phyloP scores from a whole-genome alignment of 2,797 vertebrate species.

The Eulemur albifrons region DNA sequence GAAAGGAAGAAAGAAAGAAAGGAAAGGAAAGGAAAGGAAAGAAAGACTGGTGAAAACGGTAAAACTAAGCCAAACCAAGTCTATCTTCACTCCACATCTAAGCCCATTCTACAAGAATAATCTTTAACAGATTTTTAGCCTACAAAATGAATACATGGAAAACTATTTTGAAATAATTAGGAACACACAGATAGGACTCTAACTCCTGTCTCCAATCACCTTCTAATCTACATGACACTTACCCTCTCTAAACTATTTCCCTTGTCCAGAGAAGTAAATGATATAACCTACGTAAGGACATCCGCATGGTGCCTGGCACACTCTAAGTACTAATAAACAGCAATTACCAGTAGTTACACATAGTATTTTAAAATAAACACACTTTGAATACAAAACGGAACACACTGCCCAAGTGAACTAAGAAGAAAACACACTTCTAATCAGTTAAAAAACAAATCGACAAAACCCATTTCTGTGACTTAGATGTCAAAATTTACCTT shows the following conservation, averaged over 20 bases:
- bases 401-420: not conserved
- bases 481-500: not conserved
- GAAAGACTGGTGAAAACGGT: not conserved
- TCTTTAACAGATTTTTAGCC: slow-evolving; percentile 9
- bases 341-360: not conserved
- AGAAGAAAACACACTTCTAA: not conserved
- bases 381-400: not conserved
- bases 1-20: not conserved
- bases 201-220: not conserved
- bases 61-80: not conserved
- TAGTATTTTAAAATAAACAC: not conserved
- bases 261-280: not conserved
- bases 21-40: not conserved
- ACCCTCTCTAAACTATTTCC: not conserved
- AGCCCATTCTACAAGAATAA: not conserved
- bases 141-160: not conserved
- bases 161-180: slow-evolving; percentile 28
- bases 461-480: not conserved
- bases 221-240: not conserved
- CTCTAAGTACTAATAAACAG: not conserved
- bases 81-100: not conserved
- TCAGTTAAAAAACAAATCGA: not conserved
- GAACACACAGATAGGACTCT: not conserved
- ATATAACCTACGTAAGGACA: not conserved
- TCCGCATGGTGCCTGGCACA: not conserved